Evolutionary conservation across 35 echinoderm and acorn worm species (phyloP), one percentile per base, ranked within the genome.

Genomic region (Lytechinus variegatus): DNA sequence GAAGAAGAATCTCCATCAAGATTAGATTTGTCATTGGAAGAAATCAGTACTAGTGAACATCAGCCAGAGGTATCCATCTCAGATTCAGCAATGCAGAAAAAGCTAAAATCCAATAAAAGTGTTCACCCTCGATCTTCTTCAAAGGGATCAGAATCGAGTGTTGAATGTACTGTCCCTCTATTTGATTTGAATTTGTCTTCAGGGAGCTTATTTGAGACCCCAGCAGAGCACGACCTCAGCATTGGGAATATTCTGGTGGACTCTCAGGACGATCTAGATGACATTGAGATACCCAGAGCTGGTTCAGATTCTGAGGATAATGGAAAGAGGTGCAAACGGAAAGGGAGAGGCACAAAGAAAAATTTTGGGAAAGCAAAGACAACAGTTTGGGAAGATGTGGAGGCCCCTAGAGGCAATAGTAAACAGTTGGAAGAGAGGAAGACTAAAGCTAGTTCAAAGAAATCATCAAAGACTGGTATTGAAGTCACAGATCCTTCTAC

Each of bases 231-330:
- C 14, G 88, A 90, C 28, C 29, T 90, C 3, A 90, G 88, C 88
- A 51, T 90, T 54, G 88, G 88, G 14, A 52, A 44, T 14, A 3
- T 90, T 7, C 4, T 54, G 9, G 9, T 6, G 19, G 55, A 57
- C 52, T 54, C 53, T 13, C 53, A 86, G 9, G 93, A 95, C 9
- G 96, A 97, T 28, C 87, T 94, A 51, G 96, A 97, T 95, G 98
- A 99, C 79, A 97, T 99, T 94, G 98, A 99, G 87, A 96, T 99
- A 72, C 98, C 97, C 21, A 57, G 98, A 89, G 95, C 94, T 86
- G 96, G 95, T 5, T 54, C 61, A 8, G 97, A 95, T 12, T 97
- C 96, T 9, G 97, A 95, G 92, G 92, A 93, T 28, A 57, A 53
- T 14, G 53, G 53, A 33, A 93, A 57, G 54, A 93, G 57, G 9